Conservation (phyloP, 2,113 vertebrate species). For the Onychostruthus taczanowskii region DNA sequence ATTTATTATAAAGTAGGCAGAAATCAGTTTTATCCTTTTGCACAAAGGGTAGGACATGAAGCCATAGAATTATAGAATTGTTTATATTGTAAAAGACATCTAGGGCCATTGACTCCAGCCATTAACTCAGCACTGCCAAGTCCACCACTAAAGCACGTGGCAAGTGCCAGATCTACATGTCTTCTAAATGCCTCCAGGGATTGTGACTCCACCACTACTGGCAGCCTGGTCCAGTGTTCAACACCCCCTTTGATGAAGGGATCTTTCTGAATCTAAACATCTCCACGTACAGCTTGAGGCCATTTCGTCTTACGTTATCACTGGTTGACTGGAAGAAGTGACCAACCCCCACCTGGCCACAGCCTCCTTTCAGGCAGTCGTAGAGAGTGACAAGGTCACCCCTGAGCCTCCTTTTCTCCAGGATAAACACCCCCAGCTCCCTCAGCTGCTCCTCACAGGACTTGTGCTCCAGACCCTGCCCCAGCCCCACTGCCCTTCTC, state of each 20-base stretch:
- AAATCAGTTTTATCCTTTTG: neutral
- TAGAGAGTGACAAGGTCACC: accelerated
- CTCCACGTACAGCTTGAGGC: neutral
- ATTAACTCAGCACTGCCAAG: neutral
- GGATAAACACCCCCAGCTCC: neutral
- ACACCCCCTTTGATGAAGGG: neutral
- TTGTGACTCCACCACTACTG: neutral
- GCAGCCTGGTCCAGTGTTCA: neutral
- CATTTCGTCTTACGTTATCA: neutral
- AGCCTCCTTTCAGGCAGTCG: accelerated
- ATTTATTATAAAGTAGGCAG: neutral
- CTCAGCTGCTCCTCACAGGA: neutral
- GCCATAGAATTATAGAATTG: neutral
- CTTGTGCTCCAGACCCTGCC: neutral
- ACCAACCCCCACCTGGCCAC: accelerated
- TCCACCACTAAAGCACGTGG: neutral
- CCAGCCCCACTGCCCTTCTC: neutral
- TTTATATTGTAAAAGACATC: neutral
- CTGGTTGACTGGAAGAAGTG: neutral
- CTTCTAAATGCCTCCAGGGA: neutral
- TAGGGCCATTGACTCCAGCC: neutral
- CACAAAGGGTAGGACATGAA: neutral
- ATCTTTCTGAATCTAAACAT: neutral
- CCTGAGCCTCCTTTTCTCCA: neutral
- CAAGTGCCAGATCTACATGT: neutral